A percentile compares a stretch with the other conserved stretches of the same genome.
Conservation (phyloP, 2,113 vertebrate species). For the Peucedramus taeniatus region DNA sequence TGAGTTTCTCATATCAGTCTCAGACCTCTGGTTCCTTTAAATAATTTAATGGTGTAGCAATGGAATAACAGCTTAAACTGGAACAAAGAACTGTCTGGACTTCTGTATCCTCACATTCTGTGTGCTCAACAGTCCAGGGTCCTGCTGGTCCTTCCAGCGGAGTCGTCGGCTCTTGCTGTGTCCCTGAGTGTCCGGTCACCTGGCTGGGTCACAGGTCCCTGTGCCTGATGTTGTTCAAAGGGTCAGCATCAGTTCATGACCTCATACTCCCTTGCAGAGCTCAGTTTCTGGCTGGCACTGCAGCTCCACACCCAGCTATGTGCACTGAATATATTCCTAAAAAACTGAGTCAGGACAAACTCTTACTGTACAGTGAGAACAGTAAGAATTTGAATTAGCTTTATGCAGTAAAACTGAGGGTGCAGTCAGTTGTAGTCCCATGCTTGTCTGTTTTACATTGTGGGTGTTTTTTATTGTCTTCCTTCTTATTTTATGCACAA, state of each 20-base stretch:
- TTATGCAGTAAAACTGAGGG: neutral
- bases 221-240: neutral
- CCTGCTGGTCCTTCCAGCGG: neutral
- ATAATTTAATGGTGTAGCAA: neutral
- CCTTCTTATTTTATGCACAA: neutral
- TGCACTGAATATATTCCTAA: neutral
- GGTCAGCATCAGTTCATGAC: neutral
- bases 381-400: neutral
- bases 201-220: neutral
- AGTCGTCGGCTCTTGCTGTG: neutral
- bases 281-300: neutral
- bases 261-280: neutral
- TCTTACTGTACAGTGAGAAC: neutral
- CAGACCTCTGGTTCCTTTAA: neutral
- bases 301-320: neutral
- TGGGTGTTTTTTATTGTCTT: neutral
- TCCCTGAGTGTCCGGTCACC: neutral
- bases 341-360: neutral
- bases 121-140: rapidly evolving
- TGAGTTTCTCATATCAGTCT: neutral
- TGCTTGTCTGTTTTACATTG: neutral
- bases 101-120: neutral
- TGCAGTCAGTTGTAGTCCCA: neutral
- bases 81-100: neutral
- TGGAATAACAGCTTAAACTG: neutral